Evolutionary conservation across 1,140 invertebrate genomes (phyloP), one percentile per base, ranked within the genome.

Genomic region (Drosophila lacertosa): DNA sequence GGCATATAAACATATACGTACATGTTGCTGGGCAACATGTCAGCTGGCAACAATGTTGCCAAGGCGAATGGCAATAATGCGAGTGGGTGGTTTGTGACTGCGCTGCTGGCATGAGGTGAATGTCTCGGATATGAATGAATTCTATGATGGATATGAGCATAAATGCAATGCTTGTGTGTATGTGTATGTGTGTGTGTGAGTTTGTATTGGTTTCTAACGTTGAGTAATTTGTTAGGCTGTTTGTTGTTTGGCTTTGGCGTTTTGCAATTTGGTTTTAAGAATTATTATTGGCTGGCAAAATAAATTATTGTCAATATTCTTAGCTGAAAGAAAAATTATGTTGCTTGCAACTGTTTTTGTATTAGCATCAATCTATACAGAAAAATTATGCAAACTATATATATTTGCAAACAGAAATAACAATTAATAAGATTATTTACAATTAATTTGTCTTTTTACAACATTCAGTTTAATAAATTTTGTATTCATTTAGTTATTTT

Each of bases 171-270:
- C n/a, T 29, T 59, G 58, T 53, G 37, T 40, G 40, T 53, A 33
- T 40, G 39, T 32, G 15, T 62, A 35, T 63, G 15, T 60, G 45
- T 51, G 11, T 70, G 48, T 63, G 65, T 54, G n/a, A 22, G 11
- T 74, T n/a, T n/a, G 37, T 50, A 22, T 74, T 57, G 67, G 59
- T 76, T 67, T 76, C 72, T 39, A 51, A 37, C 71, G 72, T 70
- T 69, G 58, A 48, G 71, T 74, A 88, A 88, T 88, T 88, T 88
- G 82, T 88, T 88, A 88, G 83, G 82, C 82, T 88, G 82, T 88
- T 88, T 72, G 57, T 60, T 68, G 40, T 67, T 54, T 26, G 4
- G n/a, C 0, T 45, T 50, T 35, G 40, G 59, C 59, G 33, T 63
- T 54, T 82, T 48, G 35, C 44, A 64, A 68, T 63, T 74, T 42